Evolutionary conservation across 2,888 invertebrate species (phyloP), one percentile per base, ranked within the genome.

Genomic region (Drosophila anceps): DNA sequence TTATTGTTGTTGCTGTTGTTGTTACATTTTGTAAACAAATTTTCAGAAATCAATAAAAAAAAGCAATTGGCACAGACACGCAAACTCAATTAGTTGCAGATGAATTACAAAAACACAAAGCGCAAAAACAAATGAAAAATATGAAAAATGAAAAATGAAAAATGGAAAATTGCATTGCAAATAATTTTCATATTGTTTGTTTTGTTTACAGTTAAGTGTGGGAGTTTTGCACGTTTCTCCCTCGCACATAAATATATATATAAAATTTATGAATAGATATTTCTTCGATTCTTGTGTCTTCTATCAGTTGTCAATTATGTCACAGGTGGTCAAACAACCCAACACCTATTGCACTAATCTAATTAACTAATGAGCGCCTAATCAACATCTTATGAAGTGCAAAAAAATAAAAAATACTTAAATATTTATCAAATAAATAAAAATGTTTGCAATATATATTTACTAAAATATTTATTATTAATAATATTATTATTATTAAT

Each of bases 21-120:
- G 66, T 61, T 69, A 37, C 79, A 79, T 68, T 79, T 79, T 79
- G 79, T 79, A 79, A 83, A 73, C 87, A 84, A 86, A 79, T 81
- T 77, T 75, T 63, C 54, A 76, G 81, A 81, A 81, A 79, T 79
- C 80, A 81, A 81, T 79, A 83, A 85, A 85, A 50, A 50, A 46
- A 82, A 80, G 69, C 81, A 86, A 86, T 83, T 84, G 74, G 71
- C 83, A 63, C 69, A 79, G 73, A 87, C 87, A 88, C 87, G 89
- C 87, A 88, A 88, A 88, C 79, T 81, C 89, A 89, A 88, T 88
- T 88, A 88, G 90, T 78, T 75, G 75, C 79, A 83, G 83, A 68
- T 81, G 60, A 73, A 82, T 73, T 73, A 63, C 76, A 46, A 33
- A 63, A 41, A 69, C 35, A 61, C 54, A 65, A 44, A 59, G 27